A percentile compares a stretch with the other conserved stretches of the same genome.
Evolutionary conservation across 64 coral and sea anemone genomes (phyloP).

Genomic region (Actinia equina): DNA sequence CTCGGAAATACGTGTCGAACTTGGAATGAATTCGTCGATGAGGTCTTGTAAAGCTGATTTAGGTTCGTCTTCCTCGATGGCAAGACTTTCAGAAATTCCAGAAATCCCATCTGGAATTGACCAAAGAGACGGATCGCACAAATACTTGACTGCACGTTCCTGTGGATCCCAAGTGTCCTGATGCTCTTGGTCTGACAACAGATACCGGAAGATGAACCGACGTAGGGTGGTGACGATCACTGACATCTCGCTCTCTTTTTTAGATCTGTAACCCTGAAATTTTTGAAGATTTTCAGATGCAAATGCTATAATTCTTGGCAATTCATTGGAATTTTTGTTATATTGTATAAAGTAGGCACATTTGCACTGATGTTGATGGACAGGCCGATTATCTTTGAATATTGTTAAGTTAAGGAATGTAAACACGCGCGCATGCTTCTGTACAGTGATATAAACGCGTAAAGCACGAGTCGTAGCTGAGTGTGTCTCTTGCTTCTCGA

Average conservation of each 20-base stretch:
- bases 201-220: constrained; percentile 83
- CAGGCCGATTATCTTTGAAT: too few relatives aligned
- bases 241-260: background rate
- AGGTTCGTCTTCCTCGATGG: background rate
- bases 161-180: constrained; percentile 19
- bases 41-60: background rate
- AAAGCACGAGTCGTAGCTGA: too few relatives aligned
- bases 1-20: background rate
- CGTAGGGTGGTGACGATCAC: constrained; percentile 51
- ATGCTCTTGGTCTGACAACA: constrained; percentile 49
- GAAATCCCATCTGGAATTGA: constrained; percentile 23
- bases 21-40: background rate
- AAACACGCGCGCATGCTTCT: background rate
- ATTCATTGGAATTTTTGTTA: background rate
- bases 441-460: background rate
- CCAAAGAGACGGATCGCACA: constrained; percentile 72
- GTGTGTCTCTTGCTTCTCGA: too few relatives aligned
- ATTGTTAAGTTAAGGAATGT: too few relatives aligned
- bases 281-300: background rate
- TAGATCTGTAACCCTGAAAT: background rate
- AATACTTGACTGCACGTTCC: constrained; percentile 3
- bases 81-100: background rate
- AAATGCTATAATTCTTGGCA: background rate
- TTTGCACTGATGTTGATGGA: too few relatives aligned
- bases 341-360: background rate